Base-by-base conservation (phyloP, 23 tunicate genomes). In the Ascidia mentula region DNA sequence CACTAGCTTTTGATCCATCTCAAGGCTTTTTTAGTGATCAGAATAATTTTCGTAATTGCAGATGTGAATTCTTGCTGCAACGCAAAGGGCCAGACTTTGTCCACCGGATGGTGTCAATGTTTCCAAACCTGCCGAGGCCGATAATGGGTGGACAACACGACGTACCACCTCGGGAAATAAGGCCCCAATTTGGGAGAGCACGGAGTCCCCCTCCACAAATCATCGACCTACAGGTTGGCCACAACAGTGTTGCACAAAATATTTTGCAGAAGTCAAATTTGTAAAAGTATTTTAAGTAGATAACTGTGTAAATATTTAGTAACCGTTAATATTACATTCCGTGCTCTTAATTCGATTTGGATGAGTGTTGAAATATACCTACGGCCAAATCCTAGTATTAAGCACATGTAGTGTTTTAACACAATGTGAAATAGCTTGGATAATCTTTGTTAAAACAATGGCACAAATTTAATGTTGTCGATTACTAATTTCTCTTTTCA, bases 41-140 rank as follows among this genome's bases (percentile, higher is more conserved):
- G n/a, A n/a, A n/a, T n/a, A n/a, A n/a, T n/a, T n/a, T n/a, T n/a
- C n/a, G n/a, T 53, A 3, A 20, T 53, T 53, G 12, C 78, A 84
- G 88, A 7, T 84, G 88, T 65, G 88, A 76, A 76, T 84, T 84
- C 69, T 31, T 84, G 6, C 65, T 84, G 39, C 88, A 84, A 76
- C 28, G 79, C 13, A 61, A 40, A 31, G 88, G 88, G 31, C 81
- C 81, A 26, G 88, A 84, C 34, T 84, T 84, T 38, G 88, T 84
- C 42, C 81, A 77, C 39, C 45, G 65, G 22, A 77, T 84, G 26
- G 81, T 84, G 30, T 32, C 81, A 18, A 22, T 46, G 72, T 82
- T 45, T 42, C 86, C 86, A 6, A 73, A 73, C 72, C 34, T 82
- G 5, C 86, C 60, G 0, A 79, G 86, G 3, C 86, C 79, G 20